Percentiles rank a stretch among this genome's conserved stretches.
phyloP scores from a whole-genome alignment of 2,888 invertebrate species.

The Phragmatobia fuliginosa region DNA sequence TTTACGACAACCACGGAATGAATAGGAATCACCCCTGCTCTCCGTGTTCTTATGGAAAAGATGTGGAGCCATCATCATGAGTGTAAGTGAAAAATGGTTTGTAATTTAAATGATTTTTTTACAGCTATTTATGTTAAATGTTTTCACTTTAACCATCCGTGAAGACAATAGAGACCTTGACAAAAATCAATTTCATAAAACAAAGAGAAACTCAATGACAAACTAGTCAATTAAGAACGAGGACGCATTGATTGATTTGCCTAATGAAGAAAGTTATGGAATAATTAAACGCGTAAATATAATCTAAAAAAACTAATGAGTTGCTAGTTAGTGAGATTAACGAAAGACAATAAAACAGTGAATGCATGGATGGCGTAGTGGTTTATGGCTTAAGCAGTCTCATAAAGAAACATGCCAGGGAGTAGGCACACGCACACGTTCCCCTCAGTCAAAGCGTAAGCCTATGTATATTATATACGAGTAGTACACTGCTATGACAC shows the following conservation, averaged over 20 bases:
- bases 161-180: constrained; percentile 42
- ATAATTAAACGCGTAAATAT: not conserved
- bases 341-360: too few relatives aligned
- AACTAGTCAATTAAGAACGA: constrained; percentile 30
- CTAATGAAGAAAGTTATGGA: not conserved
- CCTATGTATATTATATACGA: too few relatives aligned
- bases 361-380: not conserved
- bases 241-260: constrained; percentile 5
- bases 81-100: too few relatives aligned
- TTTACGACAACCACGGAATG: too few relatives aligned
- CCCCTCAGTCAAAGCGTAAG: too few relatives aligned
- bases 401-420: too few relatives aligned
- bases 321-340: not conserved
- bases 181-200: constrained; percentile 37
- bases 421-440: too few relatives aligned
- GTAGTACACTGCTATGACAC: too few relatives aligned
- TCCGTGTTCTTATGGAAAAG: too few relatives aligned
- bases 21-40: too few relatives aligned
- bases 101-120: not conserved
- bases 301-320: not conserved
- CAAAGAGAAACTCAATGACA: constrained; percentile 38
- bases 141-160: constrained; percentile 20
- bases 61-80: too few relatives aligned
- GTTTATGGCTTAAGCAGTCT: not conserved
- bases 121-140: not conserved